Conservation (phyloP, 2,888 invertebrate species). For the Metallyticus violacea region DNA sequence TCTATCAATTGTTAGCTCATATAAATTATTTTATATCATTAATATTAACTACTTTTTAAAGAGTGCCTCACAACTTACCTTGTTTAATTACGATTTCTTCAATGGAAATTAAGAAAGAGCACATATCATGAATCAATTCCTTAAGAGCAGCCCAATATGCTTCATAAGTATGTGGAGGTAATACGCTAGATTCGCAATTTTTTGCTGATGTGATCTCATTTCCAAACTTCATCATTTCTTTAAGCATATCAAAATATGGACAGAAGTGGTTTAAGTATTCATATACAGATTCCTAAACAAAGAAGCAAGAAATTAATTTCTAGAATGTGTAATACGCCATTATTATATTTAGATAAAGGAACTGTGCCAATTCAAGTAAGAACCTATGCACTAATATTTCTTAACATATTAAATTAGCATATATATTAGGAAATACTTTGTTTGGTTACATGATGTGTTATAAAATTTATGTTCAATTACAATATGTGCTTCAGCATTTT, state of each 20-base stretch:
- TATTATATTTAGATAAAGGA: too few relatives aligned
- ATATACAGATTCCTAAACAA: slow-evolving; percentile 39
- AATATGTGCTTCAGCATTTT: too few relatives aligned
- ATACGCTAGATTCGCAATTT: not conserved
- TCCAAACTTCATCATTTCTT: slow-evolving; percentile 34
- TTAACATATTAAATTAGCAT: too few relatives aligned
- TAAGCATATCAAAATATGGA: slow-evolving; percentile 39
- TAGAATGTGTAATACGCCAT: too few relatives aligned
- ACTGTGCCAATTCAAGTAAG: too few relatives aligned
- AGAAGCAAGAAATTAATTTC: not conserved
- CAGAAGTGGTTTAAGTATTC: slow-evolving; percentile 40
- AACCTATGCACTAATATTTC: too few relatives aligned
- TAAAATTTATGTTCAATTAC: too few relatives aligned
- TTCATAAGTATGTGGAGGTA: slow-evolving; percentile 49
- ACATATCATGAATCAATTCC: slow-evolving; percentile 46
- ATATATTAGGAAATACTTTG: too few relatives aligned
- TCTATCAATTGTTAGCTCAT: too few relatives aligned
- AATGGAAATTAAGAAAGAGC: slow-evolving; percentile 42
- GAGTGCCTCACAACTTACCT: slow-evolving; percentile 35
- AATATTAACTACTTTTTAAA: not conserved
- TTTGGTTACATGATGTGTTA: too few relatives aligned
- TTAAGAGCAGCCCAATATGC: slow-evolving; percentile 49
- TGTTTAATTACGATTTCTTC: slow-evolving; percentile 47
- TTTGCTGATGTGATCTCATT: not conserved
- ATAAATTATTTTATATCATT: too few relatives aligned